Percentiles rank a stretch among this genome's conserved stretches.
Evolutionary conservation across 2,888 invertebrate genomes (phyloP).

Genomic region (Macaria liturata): DNA sequence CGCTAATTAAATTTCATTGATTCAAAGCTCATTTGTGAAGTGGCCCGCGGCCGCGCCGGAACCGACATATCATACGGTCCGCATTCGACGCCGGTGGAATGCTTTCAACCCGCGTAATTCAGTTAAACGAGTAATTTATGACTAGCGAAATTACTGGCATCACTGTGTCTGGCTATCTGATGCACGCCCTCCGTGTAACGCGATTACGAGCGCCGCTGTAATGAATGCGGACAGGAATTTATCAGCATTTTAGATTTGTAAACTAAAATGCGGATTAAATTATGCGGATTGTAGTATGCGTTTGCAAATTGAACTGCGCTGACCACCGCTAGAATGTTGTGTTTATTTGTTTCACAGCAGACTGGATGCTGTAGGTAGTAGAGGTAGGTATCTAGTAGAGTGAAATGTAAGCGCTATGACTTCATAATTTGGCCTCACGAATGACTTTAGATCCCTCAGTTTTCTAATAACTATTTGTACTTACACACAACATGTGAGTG

Average conservation of each 20-base stretch:
- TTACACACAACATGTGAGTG: no score
- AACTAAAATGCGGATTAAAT: no score
- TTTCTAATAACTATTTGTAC: no score
- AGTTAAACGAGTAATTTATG: slow-evolving; percentile 82
- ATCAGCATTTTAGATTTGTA: slow-evolving; percentile 7
- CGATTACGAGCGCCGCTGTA: slow-evolving; percentile 35
- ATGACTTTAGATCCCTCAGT: no score
- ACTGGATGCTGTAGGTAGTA: no score
- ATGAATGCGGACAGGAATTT: slow-evolving; percentile 20
- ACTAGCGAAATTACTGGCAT: slow-evolving; percentile 76
- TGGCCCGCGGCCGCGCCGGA: slow-evolving; percentile 40
- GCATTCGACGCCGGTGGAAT: slow-evolving; percentile 68
- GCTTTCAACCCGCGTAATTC: slow-evolving; percentile 80
- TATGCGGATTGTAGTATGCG: no score
- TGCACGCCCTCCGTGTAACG: slow-evolving; percentile 43
- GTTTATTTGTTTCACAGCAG: no score
- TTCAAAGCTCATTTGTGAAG: slow-evolving; percentile 68
- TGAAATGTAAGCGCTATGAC: no score
- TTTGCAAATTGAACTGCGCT: no score
- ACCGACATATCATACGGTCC: slow-evolving; percentile 31
- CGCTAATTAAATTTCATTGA: slow-evolving; percentile 68
- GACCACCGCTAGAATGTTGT: no score
- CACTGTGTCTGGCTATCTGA: slow-evolving; percentile 62
- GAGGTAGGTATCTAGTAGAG: no score
- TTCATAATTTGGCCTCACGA: no score